phyloP scores from a whole-genome alignment of 2,113 vertebrate species.

The Aptenodytes patagonicus region DNA sequence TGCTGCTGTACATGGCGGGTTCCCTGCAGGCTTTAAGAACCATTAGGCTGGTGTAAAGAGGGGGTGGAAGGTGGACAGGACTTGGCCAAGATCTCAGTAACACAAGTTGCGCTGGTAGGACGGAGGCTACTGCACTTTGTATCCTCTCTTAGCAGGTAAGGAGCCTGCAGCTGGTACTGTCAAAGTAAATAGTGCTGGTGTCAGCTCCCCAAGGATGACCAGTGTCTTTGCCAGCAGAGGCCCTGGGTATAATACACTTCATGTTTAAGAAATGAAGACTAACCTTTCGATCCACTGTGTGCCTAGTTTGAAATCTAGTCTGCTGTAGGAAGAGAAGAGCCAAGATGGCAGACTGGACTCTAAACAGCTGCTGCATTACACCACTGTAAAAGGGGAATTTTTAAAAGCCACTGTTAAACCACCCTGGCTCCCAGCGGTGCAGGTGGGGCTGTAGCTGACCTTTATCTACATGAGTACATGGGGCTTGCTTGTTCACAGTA shows the following conservation, averaged over 20 bases:
- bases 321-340: neutral
- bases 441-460: neutral
- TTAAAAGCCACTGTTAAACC: neutral
- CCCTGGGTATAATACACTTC: neutral
- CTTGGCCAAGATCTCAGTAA: neutral
- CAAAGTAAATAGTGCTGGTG: neutral
- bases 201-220: neutral
- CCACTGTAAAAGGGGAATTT: neutral
- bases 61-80: neutral
- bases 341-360: neutral
- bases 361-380: neutral
- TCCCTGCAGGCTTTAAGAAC: neutral
- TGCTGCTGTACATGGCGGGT: neutral
- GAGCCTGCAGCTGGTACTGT: neutral
- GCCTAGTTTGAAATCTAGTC: neutral
- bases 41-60: neutral
- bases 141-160: neutral
- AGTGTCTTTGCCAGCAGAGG: neutral
- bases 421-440: neutral
- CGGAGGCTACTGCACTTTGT: neutral
- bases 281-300: neutral
- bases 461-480: neutral
- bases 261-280: neutral
- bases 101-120: neutral
- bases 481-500: neutral